Evolutionary conservation across 1,140 invertebrate species (phyloP), one percentile per base, ranked within the genome.

Genomic region (Laupala kohalensis): DNA sequence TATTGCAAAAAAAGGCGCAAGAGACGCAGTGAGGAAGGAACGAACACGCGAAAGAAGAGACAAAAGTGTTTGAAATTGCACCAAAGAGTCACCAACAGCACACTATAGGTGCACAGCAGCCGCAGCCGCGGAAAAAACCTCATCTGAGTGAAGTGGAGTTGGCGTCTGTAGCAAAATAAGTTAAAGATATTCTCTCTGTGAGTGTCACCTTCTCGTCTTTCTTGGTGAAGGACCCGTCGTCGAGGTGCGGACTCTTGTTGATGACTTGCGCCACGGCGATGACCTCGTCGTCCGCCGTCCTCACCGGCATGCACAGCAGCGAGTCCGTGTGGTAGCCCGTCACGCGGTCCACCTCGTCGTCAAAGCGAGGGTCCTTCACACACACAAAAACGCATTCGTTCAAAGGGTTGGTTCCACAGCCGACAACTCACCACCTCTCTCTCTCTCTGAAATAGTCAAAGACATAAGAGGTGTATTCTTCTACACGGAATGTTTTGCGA

Each of bases 241-340:
- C 78, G 26, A 77, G 72, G 66, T 78, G 76, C 4, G 78, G 77
- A 65, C 78, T 79, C 73, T 83, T 83, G 75, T 83, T 84, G 74
- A 83, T 78, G n/a, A 82, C 81, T 75, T 84, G 83, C 26, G 81
- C 81, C 19, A 84, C 82, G 2, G 81, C 83, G 64, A 84, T 82
- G 26, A 84, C 78, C 37, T 83, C 82, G 64, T 81, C 81, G 67
- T 80, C 78, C 9, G 79, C 77, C 71, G 80, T 81, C 67, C 76
- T 77, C 27, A 84, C 79, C 6, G 82, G 80, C 82, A 83, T 82
- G 74, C 82, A 83, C 4, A 84, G 78, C 23, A 84, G 75, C 9
- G 81, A 80, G 53, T 82, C 81, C 3, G 82, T 83, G 74, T 79
- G 79, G 72, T 83, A 82, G 23, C 82, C 81, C 63, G 78, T 79